Evolutionary conservation across 2,797 vertebrate species (phyloP), one percentile per base, ranked within the genome.

Genomic region (Zalophus californianus): DNA sequence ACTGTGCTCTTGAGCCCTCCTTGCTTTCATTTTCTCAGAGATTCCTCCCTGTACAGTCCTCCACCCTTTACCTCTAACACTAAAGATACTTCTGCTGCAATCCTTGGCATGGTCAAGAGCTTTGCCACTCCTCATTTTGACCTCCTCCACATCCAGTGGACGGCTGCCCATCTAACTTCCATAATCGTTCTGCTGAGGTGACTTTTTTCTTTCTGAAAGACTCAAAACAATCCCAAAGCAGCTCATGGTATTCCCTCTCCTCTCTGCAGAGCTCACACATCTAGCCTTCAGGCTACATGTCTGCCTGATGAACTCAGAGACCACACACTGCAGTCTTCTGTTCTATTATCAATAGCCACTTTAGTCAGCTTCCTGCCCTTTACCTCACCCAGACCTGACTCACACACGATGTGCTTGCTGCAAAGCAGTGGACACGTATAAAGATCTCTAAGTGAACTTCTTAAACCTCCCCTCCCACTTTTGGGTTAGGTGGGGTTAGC

Each of bases 341-440:
- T 14, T 73, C 52, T 27, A 56, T 29, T 29, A 20, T 21, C n/a
- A 44, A n/a, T 1, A 52, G 58, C 50, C 20, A 35, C 14, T 11
- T 92, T 35, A 32, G 32, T 88, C 77, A 82, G 16, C 5, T 23
- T n/a, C 11, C 18, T 15, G 7, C 21, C 8, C 4, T 84, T 85
- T 48, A 35, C 2, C 27, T 38, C 12, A 5, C 38, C 78, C 72
- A 54, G 60, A 12, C 2, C 5, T 3, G 32, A n/a, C 10, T 77
- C 5, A 54, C 8, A n/a, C 0, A 7, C 0, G 1, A 8, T 4
- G 5, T 68, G n/a, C 64, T 66, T 29, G 18, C 60, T 70, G 18
- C 18, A 60, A 48, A n/a, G 64, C 23, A 58, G 4, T 2, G 7
- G 15, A 60, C 12, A 62, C 25, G 18, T 38, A 11, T 11, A 13